A percentile compares a stretch with the other conserved stretches of the same genome.
Evolutionary conservation across 2,797 vertebrate genomes (phyloP).

Genomic region (Acrossocheilus wenchowensis): DNA sequence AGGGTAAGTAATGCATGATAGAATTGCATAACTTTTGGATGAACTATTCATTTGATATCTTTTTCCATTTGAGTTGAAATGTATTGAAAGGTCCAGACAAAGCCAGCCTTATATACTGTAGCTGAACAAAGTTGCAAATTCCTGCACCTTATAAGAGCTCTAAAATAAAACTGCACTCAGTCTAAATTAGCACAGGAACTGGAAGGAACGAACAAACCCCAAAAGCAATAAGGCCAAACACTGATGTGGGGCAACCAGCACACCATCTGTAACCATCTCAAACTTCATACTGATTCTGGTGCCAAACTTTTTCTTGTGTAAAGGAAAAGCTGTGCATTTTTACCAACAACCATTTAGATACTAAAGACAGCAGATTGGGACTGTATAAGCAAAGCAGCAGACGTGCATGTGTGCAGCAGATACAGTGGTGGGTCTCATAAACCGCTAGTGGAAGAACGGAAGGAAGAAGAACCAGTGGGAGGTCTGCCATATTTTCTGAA

Average conservation of each 20-base stretch:
- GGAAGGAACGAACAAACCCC: conserved; percentile 34
- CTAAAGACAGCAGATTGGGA: background rate
- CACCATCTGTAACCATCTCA: conserved; percentile 25
- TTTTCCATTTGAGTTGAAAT: background rate
- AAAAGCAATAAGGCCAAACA: conserved; percentile 51
- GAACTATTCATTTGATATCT: background rate
- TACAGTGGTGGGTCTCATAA: conserved; percentile 50
- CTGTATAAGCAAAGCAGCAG: conserved; percentile 3
- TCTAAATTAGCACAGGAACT: conserved; percentile 39
- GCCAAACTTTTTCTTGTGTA: conserved; percentile 1
- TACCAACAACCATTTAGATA: background rate
- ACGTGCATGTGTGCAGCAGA: conserved; percentile 52
- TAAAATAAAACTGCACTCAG: conserved; percentile 11
- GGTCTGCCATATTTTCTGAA: conserved; percentile 31
- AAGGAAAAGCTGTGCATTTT: background rate
- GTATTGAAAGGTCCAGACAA: conserved; percentile 11
- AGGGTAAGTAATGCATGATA: background rate
- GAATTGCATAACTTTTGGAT: background rate
- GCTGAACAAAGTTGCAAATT: conserved; percentile 6
- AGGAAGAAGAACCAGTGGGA: conserved; percentile 41
- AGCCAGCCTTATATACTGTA: background rate
- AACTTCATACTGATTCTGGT: conserved; percentile 47
- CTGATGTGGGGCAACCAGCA: conserved; percentile 40
- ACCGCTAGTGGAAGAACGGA: conserved; percentile 44
- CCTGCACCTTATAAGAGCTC: conserved; percentile 33